Conservation (phyloP, 2,888 invertebrate species). For the Stenolophus ochropezus region DNA sequence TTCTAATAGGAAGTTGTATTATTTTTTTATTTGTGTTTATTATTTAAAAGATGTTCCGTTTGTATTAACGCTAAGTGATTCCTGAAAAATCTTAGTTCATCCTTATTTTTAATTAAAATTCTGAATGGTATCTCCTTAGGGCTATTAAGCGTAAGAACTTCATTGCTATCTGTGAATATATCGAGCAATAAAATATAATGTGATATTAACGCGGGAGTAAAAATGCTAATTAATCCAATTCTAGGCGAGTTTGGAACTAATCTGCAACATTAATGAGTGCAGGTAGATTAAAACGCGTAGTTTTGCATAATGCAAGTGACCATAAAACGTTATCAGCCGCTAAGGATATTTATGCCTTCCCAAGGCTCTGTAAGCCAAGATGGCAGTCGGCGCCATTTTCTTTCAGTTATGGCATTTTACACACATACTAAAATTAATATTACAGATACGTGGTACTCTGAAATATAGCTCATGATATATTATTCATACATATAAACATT, state of each 20-base stretch:
- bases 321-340: constrained; percentile 31
- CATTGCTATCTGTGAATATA: constrained; percentile 34
- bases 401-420: not conserved
- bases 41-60: too few species aligned
- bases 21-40: too few species aligned
- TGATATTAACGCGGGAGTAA: constrained; percentile 39
- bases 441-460: too few species aligned
- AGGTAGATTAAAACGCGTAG: constrained; percentile 41
- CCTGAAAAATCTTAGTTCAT: not conserved
- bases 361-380: not conserved
- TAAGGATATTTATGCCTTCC: constrained; percentile 31
- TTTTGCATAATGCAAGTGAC: constrained; percentile 44
- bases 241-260: constrained; percentile 18
- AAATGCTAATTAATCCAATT: constrained; percentile 43
- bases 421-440: not conserved
- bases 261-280: constrained; percentile 36
- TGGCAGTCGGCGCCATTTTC: not conserved
- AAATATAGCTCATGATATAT: too few species aligned
- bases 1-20: too few species aligned
- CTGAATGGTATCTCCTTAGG: not conserved
- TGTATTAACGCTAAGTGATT: not conserved
- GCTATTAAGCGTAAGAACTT: constrained; percentile 25
- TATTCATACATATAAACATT: too few species aligned
- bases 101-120: constrained; percentile 19
- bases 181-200: constrained; percentile 39